A percentile compares a stretch with the other conserved stretches of the same genome.
Conservation (phyloP, 1,140 invertebrate species). For the Euwallacea similis region DNA sequence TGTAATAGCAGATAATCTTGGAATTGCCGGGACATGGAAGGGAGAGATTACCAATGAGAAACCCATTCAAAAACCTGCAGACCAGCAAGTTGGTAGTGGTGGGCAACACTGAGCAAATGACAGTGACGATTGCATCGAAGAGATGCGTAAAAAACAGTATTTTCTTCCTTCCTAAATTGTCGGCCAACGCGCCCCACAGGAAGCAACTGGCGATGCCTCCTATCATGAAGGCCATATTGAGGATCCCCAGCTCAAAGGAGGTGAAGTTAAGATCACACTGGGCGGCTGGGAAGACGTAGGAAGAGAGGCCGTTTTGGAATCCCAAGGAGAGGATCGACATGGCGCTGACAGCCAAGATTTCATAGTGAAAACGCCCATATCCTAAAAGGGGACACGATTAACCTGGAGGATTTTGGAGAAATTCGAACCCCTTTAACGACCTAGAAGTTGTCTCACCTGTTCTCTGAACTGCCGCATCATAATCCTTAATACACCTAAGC, state of each 20-base stretch:
- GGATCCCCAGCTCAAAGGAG: slow-evolving; percentile 48
- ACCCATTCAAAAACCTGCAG: slow-evolving; percentile 58
- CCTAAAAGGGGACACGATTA: slow-evolving; percentile 43
- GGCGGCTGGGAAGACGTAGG: slow-evolving; percentile 56
- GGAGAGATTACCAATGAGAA: slow-evolving; percentile 54
- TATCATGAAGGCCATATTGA: slow-evolving; percentile 50
- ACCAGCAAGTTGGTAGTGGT: slow-evolving; percentile 54
- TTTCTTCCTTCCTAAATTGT: slow-evolving; percentile 50
- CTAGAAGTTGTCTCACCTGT: background rate
- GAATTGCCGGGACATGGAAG: background rate
- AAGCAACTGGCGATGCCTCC: slow-evolving; percentile 51
- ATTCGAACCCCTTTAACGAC: background rate
- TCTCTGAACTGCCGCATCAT: slow-evolving; percentile 8
- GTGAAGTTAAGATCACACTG: slow-evolving; percentile 53
- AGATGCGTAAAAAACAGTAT: slow-evolving; percentile 62
- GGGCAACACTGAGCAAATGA: slow-evolving; percentile 55
- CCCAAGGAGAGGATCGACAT: slow-evolving; percentile 54
- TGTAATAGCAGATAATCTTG: slow-evolving; percentile 42
- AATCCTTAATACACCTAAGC: slow-evolving; percentile 7
- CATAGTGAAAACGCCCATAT: slow-evolving; percentile 52
- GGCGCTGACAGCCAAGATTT: slow-evolving; percentile 49
- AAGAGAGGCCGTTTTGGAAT: slow-evolving; percentile 63
- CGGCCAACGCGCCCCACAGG: slow-evolving; percentile 52
- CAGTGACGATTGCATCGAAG: slow-evolving; percentile 60
- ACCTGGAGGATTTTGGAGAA: background rate